Percentiles rank a stretch among this genome's conserved stretches.
Conservation (phyloP, 1,140 invertebrate genomes). For the Rhagoletis zephyria region DNA sequence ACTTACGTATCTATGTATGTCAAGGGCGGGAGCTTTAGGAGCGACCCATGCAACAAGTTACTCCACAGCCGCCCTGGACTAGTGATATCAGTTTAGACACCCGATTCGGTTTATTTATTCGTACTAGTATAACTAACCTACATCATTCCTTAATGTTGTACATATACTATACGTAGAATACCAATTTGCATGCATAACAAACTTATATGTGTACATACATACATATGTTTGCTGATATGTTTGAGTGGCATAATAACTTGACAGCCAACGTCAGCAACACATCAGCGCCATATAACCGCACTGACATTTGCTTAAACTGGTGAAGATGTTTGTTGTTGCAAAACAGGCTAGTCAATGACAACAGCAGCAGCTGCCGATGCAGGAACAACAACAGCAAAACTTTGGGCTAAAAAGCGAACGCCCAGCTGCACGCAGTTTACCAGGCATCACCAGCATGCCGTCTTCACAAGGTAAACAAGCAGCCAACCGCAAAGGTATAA, state of each 20-base stretch:
- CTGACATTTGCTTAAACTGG: slow-evolving; percentile 23
- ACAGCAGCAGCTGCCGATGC: neutral
- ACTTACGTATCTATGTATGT: too few species aligned
- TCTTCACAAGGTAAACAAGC: neutral
- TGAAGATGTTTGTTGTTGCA: neutral
- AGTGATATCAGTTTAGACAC: too few species aligned
- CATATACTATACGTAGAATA: too few species aligned
- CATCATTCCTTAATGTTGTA: too few species aligned
- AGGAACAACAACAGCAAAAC: neutral
- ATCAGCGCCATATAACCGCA: slow-evolving; percentile 16
- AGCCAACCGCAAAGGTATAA: neutral
- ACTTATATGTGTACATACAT: too few species aligned
- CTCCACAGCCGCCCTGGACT: too few species aligned
- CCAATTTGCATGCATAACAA: too few species aligned
- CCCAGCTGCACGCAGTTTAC: neutral
- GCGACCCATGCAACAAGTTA: too few species aligned
- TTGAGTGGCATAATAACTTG: neutral
- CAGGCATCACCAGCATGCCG: neutral
- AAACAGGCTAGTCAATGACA: slow-evolving; percentile 24
- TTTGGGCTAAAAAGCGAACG: slow-evolving; percentile 10
- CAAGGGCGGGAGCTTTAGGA: too few species aligned
- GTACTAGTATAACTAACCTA: too few species aligned
- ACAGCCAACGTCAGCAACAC: slow-evolving; percentile 6
- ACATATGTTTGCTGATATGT: neutral
- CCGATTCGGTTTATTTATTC: too few species aligned